These are phyloP conservation scores for Sapayoa aenigma DNA, from an alignment of 2,113 vertebrate genomes.

Conservation along the genomic window DNA sequence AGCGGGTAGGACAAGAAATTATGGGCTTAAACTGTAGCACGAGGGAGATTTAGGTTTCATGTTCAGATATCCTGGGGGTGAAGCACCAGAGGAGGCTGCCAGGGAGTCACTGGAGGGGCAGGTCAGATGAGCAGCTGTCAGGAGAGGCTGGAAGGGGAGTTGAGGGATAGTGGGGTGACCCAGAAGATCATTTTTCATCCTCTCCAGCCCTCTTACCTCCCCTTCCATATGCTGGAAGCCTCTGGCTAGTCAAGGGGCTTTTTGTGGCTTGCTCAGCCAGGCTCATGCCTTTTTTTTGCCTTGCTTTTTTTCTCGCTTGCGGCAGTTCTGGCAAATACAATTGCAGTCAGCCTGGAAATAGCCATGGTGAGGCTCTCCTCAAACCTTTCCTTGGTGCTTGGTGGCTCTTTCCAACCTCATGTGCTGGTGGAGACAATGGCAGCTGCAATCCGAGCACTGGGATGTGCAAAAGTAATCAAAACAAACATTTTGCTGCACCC, in stretches of 20 bases:
- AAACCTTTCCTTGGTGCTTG: neutral
- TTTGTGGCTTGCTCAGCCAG: neutral
- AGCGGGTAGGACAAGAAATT: conserved; percentile 31
- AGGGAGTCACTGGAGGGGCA: neutral
- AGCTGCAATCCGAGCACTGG: neutral
- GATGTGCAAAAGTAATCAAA: neutral
- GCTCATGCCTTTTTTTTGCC: neutral
- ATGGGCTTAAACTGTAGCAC: neutral
- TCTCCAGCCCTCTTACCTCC: neutral
- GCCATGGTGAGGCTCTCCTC: neutral
- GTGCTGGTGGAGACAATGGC: neutral
- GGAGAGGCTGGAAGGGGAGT: neutral
- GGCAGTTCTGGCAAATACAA: neutral
- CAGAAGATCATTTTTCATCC: conserved; percentile 3
- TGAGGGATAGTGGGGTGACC: neutral
- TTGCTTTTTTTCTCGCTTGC: neutral
- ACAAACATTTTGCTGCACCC: neutral
- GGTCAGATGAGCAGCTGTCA: neutral
- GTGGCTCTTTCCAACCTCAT: neutral
- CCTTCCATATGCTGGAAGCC: neutral
- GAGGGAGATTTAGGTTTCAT: neutral
- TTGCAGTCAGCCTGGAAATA: neutral
- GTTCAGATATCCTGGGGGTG: neutral
- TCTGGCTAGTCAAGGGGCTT: neutral
- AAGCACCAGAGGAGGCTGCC: neutral